A percentile compares a stretch with the other conserved stretches of the same genome.
phyloP scores from a whole-genome alignment of 1,140 invertebrate genomes.

The Eumaeus atala region DNA sequence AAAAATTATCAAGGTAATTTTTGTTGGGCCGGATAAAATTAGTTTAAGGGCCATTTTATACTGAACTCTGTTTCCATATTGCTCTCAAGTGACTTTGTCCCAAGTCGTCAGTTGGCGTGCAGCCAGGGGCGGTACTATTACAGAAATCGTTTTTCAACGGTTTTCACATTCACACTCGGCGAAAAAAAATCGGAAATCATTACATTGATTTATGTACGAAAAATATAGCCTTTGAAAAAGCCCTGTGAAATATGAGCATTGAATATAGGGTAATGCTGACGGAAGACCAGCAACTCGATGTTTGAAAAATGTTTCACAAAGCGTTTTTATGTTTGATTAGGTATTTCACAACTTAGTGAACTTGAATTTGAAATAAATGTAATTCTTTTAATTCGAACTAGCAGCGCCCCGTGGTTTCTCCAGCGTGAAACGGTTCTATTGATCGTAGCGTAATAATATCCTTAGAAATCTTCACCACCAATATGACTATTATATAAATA shows the following conservation, averaged over 20 bases:
- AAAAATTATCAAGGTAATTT: conserved; percentile 1
- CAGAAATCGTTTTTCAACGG: conserved; percentile 48
- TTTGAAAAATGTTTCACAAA: too few relatives aligned
- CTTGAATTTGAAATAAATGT: too few relatives aligned
- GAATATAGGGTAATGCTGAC: not conserved
- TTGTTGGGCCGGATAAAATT: not conserved
- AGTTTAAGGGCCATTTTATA: conserved; percentile 23
- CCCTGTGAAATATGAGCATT: conserved; percentile 8
- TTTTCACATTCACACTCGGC: conserved; percentile 32
- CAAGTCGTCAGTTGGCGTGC: conserved; percentile 35
- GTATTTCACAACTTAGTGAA: too few relatives aligned
- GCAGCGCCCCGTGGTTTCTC: too few relatives aligned
- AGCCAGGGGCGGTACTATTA: conserved; percentile 45
- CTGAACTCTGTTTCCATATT: conserved; percentile 28
- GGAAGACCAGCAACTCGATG: not conserved
- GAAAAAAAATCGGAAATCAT: conserved; percentile 53
- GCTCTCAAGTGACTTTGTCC: conserved; percentile 23
- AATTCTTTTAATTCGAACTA: too few relatives aligned
- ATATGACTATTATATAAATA: too few relatives aligned
- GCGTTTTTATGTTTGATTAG: too few relatives aligned
- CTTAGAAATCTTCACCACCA: too few relatives aligned
- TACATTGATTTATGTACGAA: conserved; percentile 59
- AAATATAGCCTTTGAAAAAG: conserved; percentile 25
- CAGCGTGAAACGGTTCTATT: too few relatives aligned
- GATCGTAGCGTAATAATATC: too few relatives aligned